These are phyloP conservation scores for Momotus momota DNA, from an alignment of 2,797 vertebrate species.

Conservation along the genomic window DNA sequence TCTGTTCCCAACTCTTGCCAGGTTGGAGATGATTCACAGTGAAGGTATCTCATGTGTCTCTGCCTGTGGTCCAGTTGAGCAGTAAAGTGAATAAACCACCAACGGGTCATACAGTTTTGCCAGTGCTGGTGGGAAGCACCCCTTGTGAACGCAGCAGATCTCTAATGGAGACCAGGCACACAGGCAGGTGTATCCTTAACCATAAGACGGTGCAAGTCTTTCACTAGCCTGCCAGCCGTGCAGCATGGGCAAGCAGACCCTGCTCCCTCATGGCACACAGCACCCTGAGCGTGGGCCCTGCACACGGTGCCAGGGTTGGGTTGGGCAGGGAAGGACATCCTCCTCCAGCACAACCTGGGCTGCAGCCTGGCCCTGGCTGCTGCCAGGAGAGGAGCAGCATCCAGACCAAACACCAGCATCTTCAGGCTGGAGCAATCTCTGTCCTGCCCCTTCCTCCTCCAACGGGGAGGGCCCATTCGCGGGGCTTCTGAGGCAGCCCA, in stretches of 20 bases:
- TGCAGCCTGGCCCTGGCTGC: accelerated
- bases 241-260: accelerated
- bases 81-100: background rate
- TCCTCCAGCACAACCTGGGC: background rate
- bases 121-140: background rate
- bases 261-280: accelerated
- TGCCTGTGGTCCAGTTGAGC: accelerated
- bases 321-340: background rate
- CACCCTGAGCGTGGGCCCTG: background rate
- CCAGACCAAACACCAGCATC: accelerated
- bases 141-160: background rate
- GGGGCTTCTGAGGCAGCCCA: background rate
- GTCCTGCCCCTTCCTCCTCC: background rate
- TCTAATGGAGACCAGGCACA: accelerated
- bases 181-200: too few relatives aligned
- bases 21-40: background rate
- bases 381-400: background rate
- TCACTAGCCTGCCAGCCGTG: background rate
- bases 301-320: accelerated
- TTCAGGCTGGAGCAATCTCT: accelerated
- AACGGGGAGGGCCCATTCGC: accelerated
- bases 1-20: background rate
- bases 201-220: accelerated
- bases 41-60: background rate
- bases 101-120: accelerated